Evolutionary conservation across 2,113 vertebrate species (phyloP).

Genomic region (Tragelaphus strepsiceros): DNA sequence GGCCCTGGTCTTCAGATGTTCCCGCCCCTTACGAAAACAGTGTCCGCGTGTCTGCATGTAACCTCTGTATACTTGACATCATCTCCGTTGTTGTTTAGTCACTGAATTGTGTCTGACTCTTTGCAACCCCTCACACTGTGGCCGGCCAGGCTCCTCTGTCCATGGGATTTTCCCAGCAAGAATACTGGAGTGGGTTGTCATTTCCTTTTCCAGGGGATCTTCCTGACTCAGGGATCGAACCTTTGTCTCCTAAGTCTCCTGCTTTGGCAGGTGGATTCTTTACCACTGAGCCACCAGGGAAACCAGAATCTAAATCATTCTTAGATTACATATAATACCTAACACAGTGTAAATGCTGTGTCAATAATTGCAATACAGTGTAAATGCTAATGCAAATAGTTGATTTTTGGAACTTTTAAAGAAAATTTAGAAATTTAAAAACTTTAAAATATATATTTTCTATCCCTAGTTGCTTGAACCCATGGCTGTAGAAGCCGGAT

Average conservation of each 20-base stretch:
- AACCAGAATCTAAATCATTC: not conserved
- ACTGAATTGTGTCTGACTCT: not conserved
- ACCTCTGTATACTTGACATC: not conserved
- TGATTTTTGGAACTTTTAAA: not conserved
- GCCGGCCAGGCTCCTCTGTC: not conserved
- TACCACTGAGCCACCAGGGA: not conserved
- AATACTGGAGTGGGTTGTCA: not conserved
- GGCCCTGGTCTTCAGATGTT: not conserved
- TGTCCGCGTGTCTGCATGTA: not conserved
- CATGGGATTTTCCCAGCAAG: not conserved
- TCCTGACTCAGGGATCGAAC: not conserved
- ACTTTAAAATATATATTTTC: not conserved
- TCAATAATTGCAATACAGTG: not conserved
- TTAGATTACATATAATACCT: not conserved
- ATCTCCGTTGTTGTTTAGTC: not conserved
- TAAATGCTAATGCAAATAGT: not conserved
- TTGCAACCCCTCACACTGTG: not conserved
- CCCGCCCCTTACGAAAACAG: accelerated
- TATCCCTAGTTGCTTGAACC: not conserved
- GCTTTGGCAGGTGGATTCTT: not conserved
- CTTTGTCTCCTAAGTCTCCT: not conserved
- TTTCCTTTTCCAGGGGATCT: not conserved
- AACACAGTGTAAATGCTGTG: not conserved
- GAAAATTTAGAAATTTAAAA: not conserved
- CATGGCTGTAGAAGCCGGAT: not conserved